Base-by-base conservation (phyloP, 1,140 invertebrate genomes). In the Drosophila gunungcola region DNA sequence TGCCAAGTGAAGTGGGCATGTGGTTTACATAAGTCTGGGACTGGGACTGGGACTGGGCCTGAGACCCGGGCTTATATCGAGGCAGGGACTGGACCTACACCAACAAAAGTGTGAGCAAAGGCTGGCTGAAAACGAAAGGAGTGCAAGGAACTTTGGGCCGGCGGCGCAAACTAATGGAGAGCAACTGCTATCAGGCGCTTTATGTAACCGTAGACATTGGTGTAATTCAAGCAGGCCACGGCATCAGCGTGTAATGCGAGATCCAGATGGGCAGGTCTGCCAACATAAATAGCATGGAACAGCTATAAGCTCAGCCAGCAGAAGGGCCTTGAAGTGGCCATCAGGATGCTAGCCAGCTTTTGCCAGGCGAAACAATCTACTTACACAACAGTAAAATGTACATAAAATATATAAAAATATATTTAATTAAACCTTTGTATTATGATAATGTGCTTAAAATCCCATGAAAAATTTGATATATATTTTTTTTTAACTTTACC, bases 1-100 rank as follows among this genome's bases (percentile, higher is more conserved):
- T 55, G 67, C 67, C 67, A 39, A 70, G 51, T 57, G 54, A 75
- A 80, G 73, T 85, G 69, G 56, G 81, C 73, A 77, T 80, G 74
- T 78, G 78, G 81, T 74, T 67, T 73, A 84, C 61, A 84, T 56
- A 75, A 74, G 62, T 57, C 16, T 21, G 16, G 16, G 16, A 21
- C 16, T 42, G 43, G 21, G 53, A 39, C 67, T 62, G 85, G 39
- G 81, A 90, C 67, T 62, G 85, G 39, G 81, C 90, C 67, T 62
- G 85, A 39, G 79, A 90, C 86, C 79, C 11, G 61, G 61, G 36
- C 32, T 25, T 11, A 27, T 27, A 45, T 10, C 36, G 21, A 2
- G n/a, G 10, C 6, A 70, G 73, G 67, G 10, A 52, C 52, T 51
- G 68, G 64, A 54, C 73, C 64, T 49, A 60, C 61, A 68, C 55